Evolutionary conservation across 2,888 invertebrate genomes (phyloP).

Genomic region (Rhagonycha lutea): DNA sequence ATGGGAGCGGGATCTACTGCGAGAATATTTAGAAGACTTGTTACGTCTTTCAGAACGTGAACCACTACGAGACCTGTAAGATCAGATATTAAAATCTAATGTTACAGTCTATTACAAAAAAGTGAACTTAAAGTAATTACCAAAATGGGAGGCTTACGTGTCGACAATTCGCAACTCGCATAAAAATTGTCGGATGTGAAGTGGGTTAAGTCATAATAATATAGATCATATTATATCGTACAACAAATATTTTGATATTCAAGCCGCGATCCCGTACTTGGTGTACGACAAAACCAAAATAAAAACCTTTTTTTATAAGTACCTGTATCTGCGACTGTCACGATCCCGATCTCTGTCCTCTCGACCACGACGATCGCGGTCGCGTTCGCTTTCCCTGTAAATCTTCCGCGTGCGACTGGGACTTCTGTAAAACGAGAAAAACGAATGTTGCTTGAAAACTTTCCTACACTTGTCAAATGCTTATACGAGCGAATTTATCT

Average conservation of each 20-base stretch:
- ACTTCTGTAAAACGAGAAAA: conserved; percentile 43
- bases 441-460: background rate
- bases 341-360: conserved; percentile 55
- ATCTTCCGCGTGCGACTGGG: conserved; percentile 52
- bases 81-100: conserved; percentile 33
- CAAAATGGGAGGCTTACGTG: conserved; percentile 7
- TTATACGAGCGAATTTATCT: background rate
- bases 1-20: conserved; percentile 61
- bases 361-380: conserved; percentile 47
- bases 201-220: background rate
- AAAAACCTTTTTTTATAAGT: conserved; percentile 19
- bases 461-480: background rate
- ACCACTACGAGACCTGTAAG: conserved; percentile 62
- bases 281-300: background rate
- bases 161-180: conserved; percentile 24
- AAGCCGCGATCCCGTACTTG: background rate
- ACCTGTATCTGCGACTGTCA: conserved; percentile 52
- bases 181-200: conserved; percentile 3
- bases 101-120: conserved; percentile 33
- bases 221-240: background rate
- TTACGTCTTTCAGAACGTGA: conserved; percentile 62
- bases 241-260: conserved; percentile 6
- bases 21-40: conserved; percentile 64
- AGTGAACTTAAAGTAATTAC: background rate
- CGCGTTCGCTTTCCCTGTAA: conserved; percentile 52